These are phyloP conservation scores for Heteromurus nitidus DNA, from an alignment of 2,888 invertebrate species.

Conservation along the genomic window DNA sequence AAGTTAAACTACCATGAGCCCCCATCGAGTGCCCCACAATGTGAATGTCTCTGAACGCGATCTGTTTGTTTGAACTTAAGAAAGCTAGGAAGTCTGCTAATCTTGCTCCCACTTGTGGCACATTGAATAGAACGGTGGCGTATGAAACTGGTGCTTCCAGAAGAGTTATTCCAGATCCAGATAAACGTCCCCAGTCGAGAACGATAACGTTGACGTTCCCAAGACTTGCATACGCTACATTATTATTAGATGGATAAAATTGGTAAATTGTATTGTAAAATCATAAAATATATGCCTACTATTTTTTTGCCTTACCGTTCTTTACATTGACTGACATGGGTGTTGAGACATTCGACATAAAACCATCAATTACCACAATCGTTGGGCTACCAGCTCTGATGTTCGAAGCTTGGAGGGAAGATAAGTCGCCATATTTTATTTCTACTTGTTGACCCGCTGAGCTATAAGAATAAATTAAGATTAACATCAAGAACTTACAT, in stretches of 20 bases:
- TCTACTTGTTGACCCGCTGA: background rate
- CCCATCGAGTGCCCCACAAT: constrained; percentile 61
- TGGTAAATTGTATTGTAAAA: background rate
- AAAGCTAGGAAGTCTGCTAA: constrained; percentile 57
- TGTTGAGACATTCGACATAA: constrained; percentile 11
- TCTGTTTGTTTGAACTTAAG: constrained; percentile 15
- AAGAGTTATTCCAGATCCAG: constrained; percentile 18
- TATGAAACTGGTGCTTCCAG: constrained; percentile 28
- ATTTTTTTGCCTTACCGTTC: constrained; percentile 17
- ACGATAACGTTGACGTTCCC: constrained; percentile 43
- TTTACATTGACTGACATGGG: constrained; percentile 25
- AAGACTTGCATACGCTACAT: background rate
- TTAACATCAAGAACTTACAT: no score
- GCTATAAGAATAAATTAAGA: background rate
- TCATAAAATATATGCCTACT: no score
- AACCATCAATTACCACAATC: constrained; percentile 39
- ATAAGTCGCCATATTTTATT: constrained; percentile 25
- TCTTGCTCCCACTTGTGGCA: constrained; percentile 42
- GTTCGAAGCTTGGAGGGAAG: background rate
- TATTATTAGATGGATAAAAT: background rate
- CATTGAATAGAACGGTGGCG: constrained; percentile 37
- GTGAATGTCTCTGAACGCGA: constrained; percentile 28
- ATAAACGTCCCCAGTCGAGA: constrained; percentile 56
- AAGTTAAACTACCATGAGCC: constrained; percentile 43
- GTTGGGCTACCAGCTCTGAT: constrained; percentile 19